A percentile compares a stretch with the other conserved stretches of the same genome.
Evolutionary conservation across 2,888 invertebrate genomes (phyloP).

Genomic region (Rhynchonema sp.): DNA sequence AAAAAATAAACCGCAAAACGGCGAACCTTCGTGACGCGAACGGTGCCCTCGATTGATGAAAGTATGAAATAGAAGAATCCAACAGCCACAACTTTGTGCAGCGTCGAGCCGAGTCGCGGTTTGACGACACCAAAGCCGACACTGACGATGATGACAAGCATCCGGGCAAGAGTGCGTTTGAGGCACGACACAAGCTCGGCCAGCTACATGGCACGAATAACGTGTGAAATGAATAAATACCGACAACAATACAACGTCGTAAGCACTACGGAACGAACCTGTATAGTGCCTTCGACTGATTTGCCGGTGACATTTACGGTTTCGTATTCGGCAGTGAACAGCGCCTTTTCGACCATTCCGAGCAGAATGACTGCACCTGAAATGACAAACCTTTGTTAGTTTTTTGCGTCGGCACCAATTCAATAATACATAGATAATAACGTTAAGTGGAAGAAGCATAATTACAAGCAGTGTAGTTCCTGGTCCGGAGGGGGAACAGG

Average conservation of each 20-base stretch:
- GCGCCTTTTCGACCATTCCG: conserved; percentile 46
- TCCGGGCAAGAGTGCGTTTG: conserved; percentile 70
- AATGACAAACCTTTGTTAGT: too few relatives aligned
- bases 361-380: conserved; percentile 25
- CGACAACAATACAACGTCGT: not conserved
- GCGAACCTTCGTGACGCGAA: conserved; percentile 43
- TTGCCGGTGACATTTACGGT: conserved; percentile 48
- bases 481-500: too few relatives aligned
- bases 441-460: too few relatives aligned
- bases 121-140: conserved; percentile 88
- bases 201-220: conserved; percentile 23
- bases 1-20: too few relatives aligned
- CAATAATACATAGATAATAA: too few relatives aligned
- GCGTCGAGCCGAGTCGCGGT: conserved; percentile 64
- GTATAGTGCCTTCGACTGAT: conserved; percentile 31
- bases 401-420: too few relatives aligned
- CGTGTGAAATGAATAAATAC: not conserved
- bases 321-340: conserved; percentile 71
- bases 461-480: too few relatives aligned
- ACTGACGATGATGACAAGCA: conserved; percentile 81
- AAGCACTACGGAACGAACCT: conserved; percentile 12
- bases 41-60: conserved; percentile 64
- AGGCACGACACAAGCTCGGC: conserved; percentile 78
- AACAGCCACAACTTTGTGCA: conserved; percentile 65
- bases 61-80: conserved; percentile 63